Evolutionary conservation across 2,797 vertebrate species (phyloP).

Genomic region (Clarias laeviceps): DNA sequence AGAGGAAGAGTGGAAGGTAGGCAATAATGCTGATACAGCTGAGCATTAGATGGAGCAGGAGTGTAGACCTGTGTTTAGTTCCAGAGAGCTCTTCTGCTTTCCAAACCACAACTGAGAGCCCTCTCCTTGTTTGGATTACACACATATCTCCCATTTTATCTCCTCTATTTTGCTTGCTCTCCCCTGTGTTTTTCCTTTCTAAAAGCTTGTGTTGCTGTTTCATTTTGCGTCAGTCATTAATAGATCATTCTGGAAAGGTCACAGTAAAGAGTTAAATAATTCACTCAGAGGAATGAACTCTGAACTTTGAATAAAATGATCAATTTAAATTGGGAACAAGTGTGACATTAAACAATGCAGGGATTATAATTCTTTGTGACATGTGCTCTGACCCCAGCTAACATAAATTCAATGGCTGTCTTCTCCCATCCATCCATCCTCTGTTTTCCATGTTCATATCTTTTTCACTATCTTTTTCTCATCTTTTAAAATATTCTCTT

Average conservation of each 20-base stretch:
- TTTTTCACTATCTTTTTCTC: slow-evolving; percentile 13
- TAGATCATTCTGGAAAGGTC: slow-evolving; percentile 46
- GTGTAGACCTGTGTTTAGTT: slow-evolving; percentile 5
- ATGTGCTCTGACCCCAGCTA: slow-evolving; percentile 55
- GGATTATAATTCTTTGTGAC: slow-evolving; percentile 48
- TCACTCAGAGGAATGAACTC: slow-evolving; percentile 37
- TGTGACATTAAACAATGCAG: slow-evolving; percentile 47
- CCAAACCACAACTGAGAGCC: slow-evolving; percentile 22
- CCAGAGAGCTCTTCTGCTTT: slow-evolving; percentile 23
- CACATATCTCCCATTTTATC: slow-evolving; percentile 32
- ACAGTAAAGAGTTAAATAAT: slow-evolving; percentile 52
- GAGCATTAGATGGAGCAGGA: background rate
- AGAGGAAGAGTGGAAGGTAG: slow-evolving; percentile 3
- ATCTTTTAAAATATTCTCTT: slow-evolving; percentile 23
- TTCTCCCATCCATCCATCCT: slow-evolving; percentile 48
- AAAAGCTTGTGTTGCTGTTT: slow-evolving; percentile 2
- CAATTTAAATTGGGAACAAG: slow-evolving; percentile 51
- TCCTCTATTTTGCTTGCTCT: background rate
- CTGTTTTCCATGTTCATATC: slow-evolving; percentile 25
- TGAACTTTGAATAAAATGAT: slow-evolving; percentile 49
- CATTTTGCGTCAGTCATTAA: slow-evolving; percentile 40
- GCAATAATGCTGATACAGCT: slow-evolving; percentile 15
- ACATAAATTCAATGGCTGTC: slow-evolving; percentile 54
- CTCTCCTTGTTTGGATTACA: slow-evolving; percentile 22
- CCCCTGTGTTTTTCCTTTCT: background rate